phyloP scores from a whole-genome alignment of 2,113 vertebrate species.

The Argyrosomus japonicus region DNA sequence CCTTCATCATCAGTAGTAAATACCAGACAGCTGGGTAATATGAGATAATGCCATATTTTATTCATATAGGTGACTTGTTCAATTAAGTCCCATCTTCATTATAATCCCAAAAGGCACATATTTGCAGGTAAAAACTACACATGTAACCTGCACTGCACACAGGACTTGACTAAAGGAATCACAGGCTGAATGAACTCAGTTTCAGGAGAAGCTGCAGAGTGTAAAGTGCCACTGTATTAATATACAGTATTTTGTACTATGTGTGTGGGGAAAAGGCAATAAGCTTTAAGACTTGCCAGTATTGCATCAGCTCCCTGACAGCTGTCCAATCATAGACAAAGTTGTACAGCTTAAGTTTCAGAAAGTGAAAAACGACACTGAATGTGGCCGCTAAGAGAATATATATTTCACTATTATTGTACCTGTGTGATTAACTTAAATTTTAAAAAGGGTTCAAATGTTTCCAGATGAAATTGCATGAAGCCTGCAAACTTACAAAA shows the following conservation, averaged over 20 bases:
- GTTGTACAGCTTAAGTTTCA: neutral
- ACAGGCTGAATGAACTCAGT: constrained; percentile 29
- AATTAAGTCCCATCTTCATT: constrained; percentile 12
- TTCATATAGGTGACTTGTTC: constrained; percentile 16
- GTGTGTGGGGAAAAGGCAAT: neutral
- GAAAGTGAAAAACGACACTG: constrained; percentile 12
- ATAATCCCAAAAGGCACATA: constrained; percentile 27
- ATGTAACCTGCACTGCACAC: neutral
- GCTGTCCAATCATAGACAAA: constrained; percentile 9
- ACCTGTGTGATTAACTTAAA: too few species aligned
- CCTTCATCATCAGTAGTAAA: constrained; percentile 21
- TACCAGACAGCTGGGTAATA: constrained; percentile 15
- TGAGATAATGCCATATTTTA: constrained; percentile 14
- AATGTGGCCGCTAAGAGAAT: neutral
- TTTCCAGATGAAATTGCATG: neutral
- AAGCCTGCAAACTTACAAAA: neutral
- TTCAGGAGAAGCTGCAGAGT: constrained; percentile 8
- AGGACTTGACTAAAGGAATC: neutral
- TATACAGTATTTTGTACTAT: too few species aligned
- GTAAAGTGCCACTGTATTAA: constrained; percentile 16
- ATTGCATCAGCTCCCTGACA: constrained; percentile 39
- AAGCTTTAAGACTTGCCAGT: constrained; percentile 28
- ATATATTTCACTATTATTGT: too few species aligned
- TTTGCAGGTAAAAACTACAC: neutral
- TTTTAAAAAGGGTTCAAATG: neutral